Evolutionary conservation across 1,140 invertebrate species (phyloP).

Genomic region (Daktulosphaira vitifoliae): DNA sequence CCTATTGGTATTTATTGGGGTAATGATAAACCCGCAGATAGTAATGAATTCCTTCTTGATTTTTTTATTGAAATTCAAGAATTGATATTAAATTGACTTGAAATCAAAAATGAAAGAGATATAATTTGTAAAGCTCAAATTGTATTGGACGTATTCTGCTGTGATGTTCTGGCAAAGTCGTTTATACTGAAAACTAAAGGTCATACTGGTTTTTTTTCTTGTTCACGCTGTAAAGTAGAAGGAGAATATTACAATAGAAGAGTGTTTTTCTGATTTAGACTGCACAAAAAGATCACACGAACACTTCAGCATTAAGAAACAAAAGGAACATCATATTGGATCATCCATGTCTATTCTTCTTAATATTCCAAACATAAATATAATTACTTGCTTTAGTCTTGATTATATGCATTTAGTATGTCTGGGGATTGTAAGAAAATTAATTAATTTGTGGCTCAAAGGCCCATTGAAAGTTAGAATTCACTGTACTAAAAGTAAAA

Average conservation of each 20-base stretch:
- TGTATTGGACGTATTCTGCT: background rate
- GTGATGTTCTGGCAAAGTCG: background rate
- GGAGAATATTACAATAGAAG: background rate
- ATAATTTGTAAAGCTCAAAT: too few relatives aligned
- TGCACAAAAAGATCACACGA: too few relatives aligned
- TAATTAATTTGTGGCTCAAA: conserved; percentile 6
- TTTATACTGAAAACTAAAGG: conserved; percentile 3
- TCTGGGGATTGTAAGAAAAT: conserved; percentile 4
- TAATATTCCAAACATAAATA: background rate
- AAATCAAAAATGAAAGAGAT: too few relatives aligned
- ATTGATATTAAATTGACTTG: background rate
- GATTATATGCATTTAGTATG: background rate
- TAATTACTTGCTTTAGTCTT: background rate
- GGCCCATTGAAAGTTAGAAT: background rate
- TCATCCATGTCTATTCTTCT: background rate
- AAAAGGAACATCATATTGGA: too few relatives aligned
- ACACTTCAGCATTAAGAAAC: too few relatives aligned
- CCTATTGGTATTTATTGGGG: too few relatives aligned
- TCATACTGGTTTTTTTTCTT: too few relatives aligned
- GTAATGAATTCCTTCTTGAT: background rate
- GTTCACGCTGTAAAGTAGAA: background rate
- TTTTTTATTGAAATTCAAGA: background rate
- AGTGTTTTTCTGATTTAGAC: too few relatives aligned
- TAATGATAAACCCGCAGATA: too few relatives aligned
- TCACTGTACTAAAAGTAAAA: too few relatives aligned